phyloP scores from a whole-genome alignment of 2,113 vertebrate genomes.

The Conger conger region DNA sequence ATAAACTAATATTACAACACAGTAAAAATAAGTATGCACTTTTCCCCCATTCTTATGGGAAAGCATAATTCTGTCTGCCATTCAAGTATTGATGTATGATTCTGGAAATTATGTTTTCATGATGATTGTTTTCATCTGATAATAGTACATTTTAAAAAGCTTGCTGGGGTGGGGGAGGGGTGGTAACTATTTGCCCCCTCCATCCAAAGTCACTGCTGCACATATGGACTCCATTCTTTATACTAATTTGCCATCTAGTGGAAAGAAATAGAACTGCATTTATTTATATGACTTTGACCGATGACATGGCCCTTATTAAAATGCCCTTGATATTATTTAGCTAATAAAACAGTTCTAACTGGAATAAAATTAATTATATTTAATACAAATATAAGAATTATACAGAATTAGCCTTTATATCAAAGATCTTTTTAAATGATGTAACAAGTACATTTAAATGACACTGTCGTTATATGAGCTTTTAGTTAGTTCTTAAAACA shows the following conservation, averaged over 20 bases:
- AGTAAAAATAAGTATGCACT: not conserved
- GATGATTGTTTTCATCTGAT: not conserved
- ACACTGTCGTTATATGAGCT: too few relatives aligned
- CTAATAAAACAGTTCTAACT: not conserved
- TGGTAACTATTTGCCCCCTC: not conserved
- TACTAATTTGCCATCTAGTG: slow-evolving; percentile 27
- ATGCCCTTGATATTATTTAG: not conserved
- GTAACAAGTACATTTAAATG: too few relatives aligned
- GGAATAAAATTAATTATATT: too few relatives aligned
- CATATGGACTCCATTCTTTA: not conserved
- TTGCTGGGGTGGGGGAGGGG: not conserved
- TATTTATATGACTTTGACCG: not conserved
- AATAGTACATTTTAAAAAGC: not conserved
- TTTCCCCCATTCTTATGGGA: not conserved
- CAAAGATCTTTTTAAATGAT: too few relatives aligned
- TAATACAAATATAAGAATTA: too few relatives aligned
- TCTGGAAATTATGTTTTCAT: not conserved
- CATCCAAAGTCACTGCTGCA: not conserved
- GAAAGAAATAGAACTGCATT: not conserved
- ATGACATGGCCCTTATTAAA: not conserved
- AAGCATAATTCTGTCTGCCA: not conserved
- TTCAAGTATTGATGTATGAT: not conserved
- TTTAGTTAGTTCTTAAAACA: too few relatives aligned
- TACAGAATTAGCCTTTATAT: too few relatives aligned
- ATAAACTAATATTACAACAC: not conserved